Evolutionary conservation across 2,113 vertebrate genomes (phyloP), one percentile per base, ranked within the genome.

Genomic region (Mormyrus iriodes): DNA sequence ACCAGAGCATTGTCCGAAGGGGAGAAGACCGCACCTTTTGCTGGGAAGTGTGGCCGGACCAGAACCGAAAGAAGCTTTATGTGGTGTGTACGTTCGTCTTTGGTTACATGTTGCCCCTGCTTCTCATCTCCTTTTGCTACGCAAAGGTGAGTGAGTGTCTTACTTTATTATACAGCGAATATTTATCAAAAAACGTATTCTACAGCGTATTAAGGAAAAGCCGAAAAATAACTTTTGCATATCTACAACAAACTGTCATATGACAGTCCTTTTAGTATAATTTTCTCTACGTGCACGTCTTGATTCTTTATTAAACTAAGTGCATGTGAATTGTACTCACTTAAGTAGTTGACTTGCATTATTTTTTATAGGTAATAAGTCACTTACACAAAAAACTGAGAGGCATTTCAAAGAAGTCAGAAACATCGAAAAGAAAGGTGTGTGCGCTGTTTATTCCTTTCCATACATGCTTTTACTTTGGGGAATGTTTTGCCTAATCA

Each of bases 391-490:
- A 98, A 95, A 99, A 99, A 89, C 93, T 98, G 90, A 97, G 96
- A 96, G 98, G 98, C 89, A 97, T 98, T 93, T 99, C 98, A 84
- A 99, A 98, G 97, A 99, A 99, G 93, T 99, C 98, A 89, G 98
- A 99, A 93, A 97, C 96, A 0, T 99, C 98, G n/a, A 99, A 99
- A 95, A 99, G 98, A 95, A 99, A 99, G 97, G 98, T 99, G 96
- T 90, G 94, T 24, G 21, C 12, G 61, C 39, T 42, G 9, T 85
- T 31, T 48, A 39, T 55, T 10, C 24, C 10, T 58, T 35, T 88
- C 17, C 19, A 82, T 58, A 86, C n/a, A 53, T 27, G 46, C 53
- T 55, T 19, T 42, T 46, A 17, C 83, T 92, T 73, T 44, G 13
- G 39, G 76, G 19, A 44, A 12, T 44, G 76, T 82, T 35, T 39